These are phyloP conservation scores for Paraescarpia echinospica DNA, from an alignment of 1,140 invertebrate genomes.

Conservation along the genomic window DNA sequence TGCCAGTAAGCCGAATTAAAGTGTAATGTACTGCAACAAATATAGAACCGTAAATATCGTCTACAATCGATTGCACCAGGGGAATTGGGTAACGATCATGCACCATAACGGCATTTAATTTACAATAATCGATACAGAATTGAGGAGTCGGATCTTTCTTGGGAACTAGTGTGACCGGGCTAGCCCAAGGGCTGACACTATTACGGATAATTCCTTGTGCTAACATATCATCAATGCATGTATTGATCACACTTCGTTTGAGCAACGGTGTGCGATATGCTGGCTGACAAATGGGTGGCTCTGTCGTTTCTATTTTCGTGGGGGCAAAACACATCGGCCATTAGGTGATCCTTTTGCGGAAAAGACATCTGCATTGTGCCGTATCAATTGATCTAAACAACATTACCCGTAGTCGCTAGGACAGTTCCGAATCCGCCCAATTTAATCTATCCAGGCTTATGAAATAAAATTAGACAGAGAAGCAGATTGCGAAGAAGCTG, in stretches of 20 bases:
- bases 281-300: neutral
- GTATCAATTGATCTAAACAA: too few species aligned
- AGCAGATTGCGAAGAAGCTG: too few species aligned
- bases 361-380: too few species aligned
- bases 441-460: too few species aligned
- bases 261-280: neutral
- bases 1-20: slow-evolving; percentile 14
- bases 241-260: neutral
- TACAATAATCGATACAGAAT: slow-evolving; percentile 42
- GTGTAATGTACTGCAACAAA: slow-evolving; percentile 11
- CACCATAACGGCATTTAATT: slow-evolving; percentile 39
- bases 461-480: too few species aligned
- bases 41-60: neutral
- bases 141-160: slow-evolving; percentile 40
- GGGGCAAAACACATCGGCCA: too few species aligned
- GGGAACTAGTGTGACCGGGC: slow-evolving; percentile 41
- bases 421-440: too few species aligned
- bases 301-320: neutral
- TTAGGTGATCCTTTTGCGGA: too few species aligned
- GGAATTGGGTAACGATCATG: slow-evolving; percentile 39
- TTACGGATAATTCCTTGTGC: slow-evolving; percentile 15
- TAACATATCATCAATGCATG: neutral
- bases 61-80: slow-evolving; percentile 41
- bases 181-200: slow-evolving; percentile 38
- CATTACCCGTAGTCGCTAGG: too few species aligned